phyloP scores from a whole-genome alignment of 2,113 vertebrate genomes.

The Semicossyphus pulcher region DNA sequence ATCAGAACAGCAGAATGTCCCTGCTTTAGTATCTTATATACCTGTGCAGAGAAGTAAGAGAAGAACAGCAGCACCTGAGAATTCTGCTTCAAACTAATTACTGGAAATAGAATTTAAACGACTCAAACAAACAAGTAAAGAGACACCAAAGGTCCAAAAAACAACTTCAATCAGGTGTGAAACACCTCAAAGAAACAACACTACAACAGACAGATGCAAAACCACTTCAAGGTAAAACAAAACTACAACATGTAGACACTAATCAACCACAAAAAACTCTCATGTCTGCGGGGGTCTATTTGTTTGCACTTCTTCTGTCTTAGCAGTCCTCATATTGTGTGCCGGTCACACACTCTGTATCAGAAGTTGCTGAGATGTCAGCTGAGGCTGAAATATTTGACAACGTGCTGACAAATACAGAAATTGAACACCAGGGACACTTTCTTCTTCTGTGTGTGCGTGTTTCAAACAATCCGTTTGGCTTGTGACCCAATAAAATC shows the following conservation, averaged over 20 bases:
- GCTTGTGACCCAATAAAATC: too few relatives aligned
- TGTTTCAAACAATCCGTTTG: too few relatives aligned
- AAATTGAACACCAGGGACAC: constrained; percentile 8
- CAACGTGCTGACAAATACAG: constrained; percentile 29
- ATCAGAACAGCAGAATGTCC: background rate
- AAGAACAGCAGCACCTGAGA: background rate
- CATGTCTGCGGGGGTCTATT: too few relatives aligned
- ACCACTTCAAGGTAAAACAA: background rate
- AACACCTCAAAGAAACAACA: background rate
- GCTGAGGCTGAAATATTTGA: background rate
- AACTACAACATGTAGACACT: background rate
- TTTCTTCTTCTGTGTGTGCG: background rate
- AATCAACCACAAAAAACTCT: too few relatives aligned
- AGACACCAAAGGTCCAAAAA: background rate
- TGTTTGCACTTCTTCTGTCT: too few relatives aligned
- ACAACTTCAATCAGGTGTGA: background rate
- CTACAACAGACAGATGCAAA: too few relatives aligned
- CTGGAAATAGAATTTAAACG: too few relatives aligned
- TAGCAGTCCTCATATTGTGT: background rate
- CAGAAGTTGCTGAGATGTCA: constrained; percentile 15
- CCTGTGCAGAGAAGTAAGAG: background rate
- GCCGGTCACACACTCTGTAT: background rate
- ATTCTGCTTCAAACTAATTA: background rate
- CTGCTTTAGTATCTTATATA: too few relatives aligned
- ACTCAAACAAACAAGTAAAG: background rate